phyloP scores from a whole-genome alignment of 1,140 invertebrate genomes.

The Drosophila nasuta region DNA sequence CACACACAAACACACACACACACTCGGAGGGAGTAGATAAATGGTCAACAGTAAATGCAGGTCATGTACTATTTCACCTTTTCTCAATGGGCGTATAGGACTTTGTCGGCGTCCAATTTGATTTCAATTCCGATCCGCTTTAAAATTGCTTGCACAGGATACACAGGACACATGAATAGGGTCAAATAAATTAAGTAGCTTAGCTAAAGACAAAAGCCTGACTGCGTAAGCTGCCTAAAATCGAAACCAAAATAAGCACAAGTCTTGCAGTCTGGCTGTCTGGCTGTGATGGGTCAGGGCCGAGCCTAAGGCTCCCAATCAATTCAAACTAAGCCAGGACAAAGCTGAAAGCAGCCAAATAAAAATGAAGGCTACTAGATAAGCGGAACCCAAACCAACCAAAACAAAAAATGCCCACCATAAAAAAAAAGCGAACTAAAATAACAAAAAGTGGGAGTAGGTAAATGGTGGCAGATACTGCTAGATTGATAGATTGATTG shows the following conservation, averaged over 20 bases:
- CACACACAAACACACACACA: slow-evolving; percentile 8
- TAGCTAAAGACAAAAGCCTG: slow-evolving; percentile 63
- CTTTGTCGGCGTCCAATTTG: slow-evolving; percentile 52
- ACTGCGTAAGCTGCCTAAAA: slow-evolving; percentile 75
- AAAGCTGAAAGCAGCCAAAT: slow-evolving; percentile 41
- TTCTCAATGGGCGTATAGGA: slow-evolving; percentile 2
- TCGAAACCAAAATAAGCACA: slow-evolving; percentile 37
- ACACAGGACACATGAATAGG: slow-evolving; percentile 45
- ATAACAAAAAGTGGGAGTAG: slow-evolving; percentile 47
- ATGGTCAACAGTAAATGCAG: slow-evolving; percentile 39
- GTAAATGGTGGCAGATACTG: slow-evolving; percentile 44
- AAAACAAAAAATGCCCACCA: slow-evolving; percentile 8
- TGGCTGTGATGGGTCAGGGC: slow-evolving; percentile 30
- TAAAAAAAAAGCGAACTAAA: slow-evolving; percentile 41
- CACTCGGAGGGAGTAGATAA: slow-evolving; percentile 15
- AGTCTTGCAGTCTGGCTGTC: slow-evolving; percentile 4
- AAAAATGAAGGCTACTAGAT: slow-evolving; percentile 55
- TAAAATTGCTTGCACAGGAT: slow-evolving; percentile 33
- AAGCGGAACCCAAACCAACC: slow-evolving; percentile 20
- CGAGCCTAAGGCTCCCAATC: slow-evolving; percentile 42
- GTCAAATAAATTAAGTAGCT: slow-evolving; percentile 79
- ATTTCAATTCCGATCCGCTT: slow-evolving; percentile 65
- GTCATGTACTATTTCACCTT: slow-evolving; percentile 38
- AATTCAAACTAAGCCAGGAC: slow-evolving; percentile 56
- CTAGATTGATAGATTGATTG: slow-evolving; percentile 58